Conservation (phyloP, 2,113 vertebrate genomes). For the Brachyistius frenatus region DNA sequence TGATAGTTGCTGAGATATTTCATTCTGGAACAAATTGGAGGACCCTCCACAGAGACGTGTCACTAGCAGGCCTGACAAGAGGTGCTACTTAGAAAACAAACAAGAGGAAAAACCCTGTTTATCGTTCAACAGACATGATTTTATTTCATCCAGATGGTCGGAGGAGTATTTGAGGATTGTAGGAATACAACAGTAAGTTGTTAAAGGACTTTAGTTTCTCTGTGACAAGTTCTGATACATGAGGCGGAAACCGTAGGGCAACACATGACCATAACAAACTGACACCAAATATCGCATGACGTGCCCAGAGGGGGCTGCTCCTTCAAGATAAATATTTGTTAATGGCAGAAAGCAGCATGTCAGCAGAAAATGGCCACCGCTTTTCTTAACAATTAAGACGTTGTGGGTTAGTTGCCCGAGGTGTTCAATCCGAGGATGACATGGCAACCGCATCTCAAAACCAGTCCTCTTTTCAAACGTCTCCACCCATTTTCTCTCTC, state of each 20-base stretch:
- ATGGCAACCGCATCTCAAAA: conserved; percentile 47
- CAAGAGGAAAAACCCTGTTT: too few relatives aligned
- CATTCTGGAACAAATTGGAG: too few relatives aligned
- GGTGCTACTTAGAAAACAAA: too few relatives aligned
- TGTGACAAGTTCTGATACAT: not conserved
- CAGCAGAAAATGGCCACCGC: conserved; percentile 45
- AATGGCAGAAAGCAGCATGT: conserved; percentile 10
- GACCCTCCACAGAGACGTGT: too few relatives aligned
- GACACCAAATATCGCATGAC: not conserved
- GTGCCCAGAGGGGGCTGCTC: not conserved
- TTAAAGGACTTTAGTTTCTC: too few relatives aligned
- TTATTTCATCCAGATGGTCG: not conserved
- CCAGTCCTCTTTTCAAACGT: conserved; percentile 27
- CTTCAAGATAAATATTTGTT: conserved; percentile 23
- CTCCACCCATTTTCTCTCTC: not conserved
- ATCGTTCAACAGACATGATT: too few relatives aligned
- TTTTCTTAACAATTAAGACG: conserved; percentile 47
- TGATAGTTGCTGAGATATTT: too few relatives aligned
- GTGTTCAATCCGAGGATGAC: conserved; percentile 48
- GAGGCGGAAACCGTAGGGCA: not conserved
- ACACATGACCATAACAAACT: conserved; percentile 1
- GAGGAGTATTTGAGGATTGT: not conserved
- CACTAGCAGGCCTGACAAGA: not conserved
- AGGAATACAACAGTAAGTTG: not conserved
- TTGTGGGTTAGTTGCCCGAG: conserved; percentile 28